Conservation (phyloP, 2,113 vertebrate genomes). For the Gasterosteus nipponicus region DNA sequence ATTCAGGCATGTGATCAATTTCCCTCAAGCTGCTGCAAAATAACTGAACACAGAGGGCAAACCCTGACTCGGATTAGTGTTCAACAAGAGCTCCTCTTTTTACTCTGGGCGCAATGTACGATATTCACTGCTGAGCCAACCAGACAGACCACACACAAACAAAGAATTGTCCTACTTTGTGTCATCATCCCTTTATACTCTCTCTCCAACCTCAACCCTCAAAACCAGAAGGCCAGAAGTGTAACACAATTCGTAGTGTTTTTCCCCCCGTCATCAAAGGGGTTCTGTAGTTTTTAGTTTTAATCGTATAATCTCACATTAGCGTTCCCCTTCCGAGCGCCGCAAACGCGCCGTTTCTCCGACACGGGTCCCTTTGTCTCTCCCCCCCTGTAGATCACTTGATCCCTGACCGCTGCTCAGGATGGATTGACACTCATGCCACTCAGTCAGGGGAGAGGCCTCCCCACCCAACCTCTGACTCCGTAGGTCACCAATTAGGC, state of each 20-base stretch:
- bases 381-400: slow-evolving; percentile 54
- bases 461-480: slow-evolving; percentile 67
- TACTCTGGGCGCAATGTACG: slow-evolving; percentile 5
- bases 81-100: slow-evolving; percentile 47
- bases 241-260: neutral
- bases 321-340: slow-evolving; percentile 28
- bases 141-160: slow-evolving; percentile 30
- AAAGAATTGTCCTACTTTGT: slow-evolving; percentile 20
- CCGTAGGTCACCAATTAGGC: slow-evolving; percentile 79
- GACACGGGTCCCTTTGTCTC: slow-evolving; percentile 63
- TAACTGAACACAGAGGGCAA: slow-evolving; percentile 55
- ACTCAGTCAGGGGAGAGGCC: slow-evolving; percentile 69
- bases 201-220: neutral
- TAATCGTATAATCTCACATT: neutral
- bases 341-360: slow-evolving; percentile 58
- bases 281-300: slow-evolving; percentile 23
- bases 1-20: slow-evolving; percentile 89
- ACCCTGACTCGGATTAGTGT: slow-evolving; percentile 57
- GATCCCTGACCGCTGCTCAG: slow-evolving; percentile 73
- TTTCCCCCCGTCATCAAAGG: neutral
- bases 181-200: slow-evolving; percentile 12
- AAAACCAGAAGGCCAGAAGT: neutral
- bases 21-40: slow-evolving; percentile 86
- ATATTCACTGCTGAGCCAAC: slow-evolving; percentile 31
- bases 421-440: slow-evolving; percentile 73